Percentiles rank a stretch among this genome's conserved stretches.
phyloP scores from a whole-genome alignment of 2,888 invertebrate genomes.

The Eupelmus urozonus region DNA sequence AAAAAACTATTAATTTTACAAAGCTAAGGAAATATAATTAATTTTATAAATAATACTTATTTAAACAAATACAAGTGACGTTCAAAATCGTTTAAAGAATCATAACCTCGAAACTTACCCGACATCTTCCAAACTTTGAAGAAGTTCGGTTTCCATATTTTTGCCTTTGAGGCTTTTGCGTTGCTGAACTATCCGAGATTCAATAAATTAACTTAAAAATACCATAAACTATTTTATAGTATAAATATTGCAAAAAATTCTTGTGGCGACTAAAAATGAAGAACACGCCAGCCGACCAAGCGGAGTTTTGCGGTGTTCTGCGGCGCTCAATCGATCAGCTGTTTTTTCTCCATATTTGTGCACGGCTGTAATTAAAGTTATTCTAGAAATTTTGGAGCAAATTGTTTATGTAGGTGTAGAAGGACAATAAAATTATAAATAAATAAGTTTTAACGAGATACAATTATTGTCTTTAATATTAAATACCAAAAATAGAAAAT shows the following conservation, averaged over 20 bases:
- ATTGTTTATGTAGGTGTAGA: too few relatives aligned
- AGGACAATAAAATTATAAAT: neutral
- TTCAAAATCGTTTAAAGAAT: neutral
- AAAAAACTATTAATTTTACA: neutral
- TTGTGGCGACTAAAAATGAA: too few relatives aligned
- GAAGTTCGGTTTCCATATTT: constrained; percentile 82
- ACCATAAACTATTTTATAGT: neutral
- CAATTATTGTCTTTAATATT: too few relatives aligned
- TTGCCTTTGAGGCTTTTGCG: neutral
- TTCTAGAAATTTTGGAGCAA: neutral
- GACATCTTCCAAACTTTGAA: constrained; percentile 81
- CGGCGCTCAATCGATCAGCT: constrained; percentile 40
- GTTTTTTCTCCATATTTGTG: constrained; percentile 23
- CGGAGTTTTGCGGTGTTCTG: neutral
- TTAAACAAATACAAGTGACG: neutral
- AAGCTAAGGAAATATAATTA: neutral
- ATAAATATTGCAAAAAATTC: too few relatives aligned
- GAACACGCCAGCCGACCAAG: too few relatives aligned
- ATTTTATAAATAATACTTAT: neutral
- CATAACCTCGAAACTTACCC: constrained; percentile 79
- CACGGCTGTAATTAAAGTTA: neutral
- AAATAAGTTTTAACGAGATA: too few relatives aligned
- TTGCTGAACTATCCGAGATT: neutral
- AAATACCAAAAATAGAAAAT: too few relatives aligned
- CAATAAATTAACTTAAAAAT: too few relatives aligned